These are phyloP conservation scores for Halotydeus destructor DNA, from an alignment of 1,140 invertebrate species.

Conservation along the genomic window DNA sequence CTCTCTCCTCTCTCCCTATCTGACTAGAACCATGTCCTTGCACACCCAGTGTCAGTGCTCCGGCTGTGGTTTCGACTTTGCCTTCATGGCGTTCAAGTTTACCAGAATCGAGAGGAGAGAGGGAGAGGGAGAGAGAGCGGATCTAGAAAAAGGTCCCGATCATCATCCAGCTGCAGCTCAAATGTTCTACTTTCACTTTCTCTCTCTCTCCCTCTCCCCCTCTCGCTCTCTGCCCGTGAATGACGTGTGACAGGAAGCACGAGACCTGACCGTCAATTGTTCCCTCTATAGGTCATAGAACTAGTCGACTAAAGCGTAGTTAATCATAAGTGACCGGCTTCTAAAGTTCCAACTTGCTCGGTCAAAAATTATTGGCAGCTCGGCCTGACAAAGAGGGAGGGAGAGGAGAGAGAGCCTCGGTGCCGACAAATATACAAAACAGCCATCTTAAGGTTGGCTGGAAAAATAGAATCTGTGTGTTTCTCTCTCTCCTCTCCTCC, in stretches of 20 bases:
- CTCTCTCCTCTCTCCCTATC: neutral
- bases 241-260: no score
- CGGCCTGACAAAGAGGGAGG: neutral
- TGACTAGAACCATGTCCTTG: neutral
- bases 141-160: neutral
- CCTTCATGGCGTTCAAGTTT: no score
- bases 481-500: neutral
- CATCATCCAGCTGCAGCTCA: neutral
- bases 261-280: no score
- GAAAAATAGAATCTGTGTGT: slow-evolving; percentile 3
- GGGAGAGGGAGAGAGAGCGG: neutral
- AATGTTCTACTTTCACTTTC: neutral
- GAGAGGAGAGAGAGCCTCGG: neutral
- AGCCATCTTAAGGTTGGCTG: neutral
- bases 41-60: neutral
- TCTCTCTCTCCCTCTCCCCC: neutral
- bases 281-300: neutral
- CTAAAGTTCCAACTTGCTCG: no score
- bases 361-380: neutral
- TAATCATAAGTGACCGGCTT: neutral
- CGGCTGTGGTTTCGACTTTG: no score
- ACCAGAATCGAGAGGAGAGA: no score
- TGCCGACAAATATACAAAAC: neutral
- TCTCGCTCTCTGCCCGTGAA: neutral
- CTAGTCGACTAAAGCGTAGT: neutral